phyloP scores from a whole-genome alignment of 2,797 vertebrate species.

The Zonotrichia albicollis region DNA sequence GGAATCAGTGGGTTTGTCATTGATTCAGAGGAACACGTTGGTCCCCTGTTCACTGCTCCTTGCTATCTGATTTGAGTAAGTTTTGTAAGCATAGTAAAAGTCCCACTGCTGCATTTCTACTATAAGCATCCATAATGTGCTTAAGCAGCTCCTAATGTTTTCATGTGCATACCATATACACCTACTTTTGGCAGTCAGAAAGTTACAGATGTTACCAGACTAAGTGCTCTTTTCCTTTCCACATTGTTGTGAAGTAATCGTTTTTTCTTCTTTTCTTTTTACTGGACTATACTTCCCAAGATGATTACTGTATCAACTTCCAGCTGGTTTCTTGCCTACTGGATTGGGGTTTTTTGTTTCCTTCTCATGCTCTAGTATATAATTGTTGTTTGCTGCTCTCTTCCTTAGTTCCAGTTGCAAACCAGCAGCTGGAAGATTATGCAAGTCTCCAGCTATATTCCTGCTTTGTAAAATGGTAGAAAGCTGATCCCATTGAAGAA shows the following conservation, averaged over 20 bases:
- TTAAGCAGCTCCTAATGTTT: not conserved
- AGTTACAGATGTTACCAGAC: not conserved
- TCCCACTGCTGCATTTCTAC: not conserved
- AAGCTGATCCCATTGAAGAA: not conserved
- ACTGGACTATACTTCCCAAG: not conserved
- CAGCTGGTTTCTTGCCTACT: not conserved
- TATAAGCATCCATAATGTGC: not conserved
- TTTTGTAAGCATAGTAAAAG: not conserved
- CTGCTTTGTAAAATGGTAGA: not conserved
- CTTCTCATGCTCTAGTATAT: not conserved
- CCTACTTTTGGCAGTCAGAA: not conserved
- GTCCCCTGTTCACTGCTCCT: not conserved
- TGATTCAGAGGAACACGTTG: not conserved
- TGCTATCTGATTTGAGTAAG: not conserved
- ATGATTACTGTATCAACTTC: not conserved
- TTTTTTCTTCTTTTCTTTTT: not conserved
- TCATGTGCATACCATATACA: not conserved
- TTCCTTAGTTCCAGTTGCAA: slow-evolving; percentile 17
- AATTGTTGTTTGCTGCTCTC: not conserved
- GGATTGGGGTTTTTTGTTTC: not conserved
- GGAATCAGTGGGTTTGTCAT: not conserved
- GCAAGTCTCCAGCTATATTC: not conserved
- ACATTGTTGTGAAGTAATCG: not conserved
- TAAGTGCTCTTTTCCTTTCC: not conserved
- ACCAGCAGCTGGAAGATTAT: not conserved